phyloP scores from a whole-genome alignment of 1,140 invertebrate species.

The Zaprionus tsacasi region DNA sequence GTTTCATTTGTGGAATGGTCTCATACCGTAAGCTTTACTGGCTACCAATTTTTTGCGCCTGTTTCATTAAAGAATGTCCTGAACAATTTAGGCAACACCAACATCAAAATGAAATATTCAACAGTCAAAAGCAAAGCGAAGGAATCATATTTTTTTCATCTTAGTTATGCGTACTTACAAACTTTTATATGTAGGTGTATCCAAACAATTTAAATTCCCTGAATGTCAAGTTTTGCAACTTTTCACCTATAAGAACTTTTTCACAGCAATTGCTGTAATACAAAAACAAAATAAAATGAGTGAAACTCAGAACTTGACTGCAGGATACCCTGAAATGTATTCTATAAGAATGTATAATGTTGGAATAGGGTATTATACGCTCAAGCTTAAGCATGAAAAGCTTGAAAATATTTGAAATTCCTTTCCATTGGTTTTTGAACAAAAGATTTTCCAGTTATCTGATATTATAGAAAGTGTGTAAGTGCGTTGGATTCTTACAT shows the following conservation, averaged over 20 bases:
- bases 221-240: constrained; percentile 34
- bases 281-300: constrained; percentile 3
- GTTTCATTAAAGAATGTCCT: constrained; percentile 12
- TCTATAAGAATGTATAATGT: background rate
- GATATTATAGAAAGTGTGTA: background rate
- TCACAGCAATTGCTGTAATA: constrained; percentile 27
- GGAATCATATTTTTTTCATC: constrained; percentile 25
- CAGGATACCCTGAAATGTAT: background rate
- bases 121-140: constrained; percentile 20
- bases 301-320: background rate
- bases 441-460: background rate
- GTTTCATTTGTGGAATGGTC: too few relatives aligned
- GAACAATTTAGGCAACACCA: constrained; percentile 21
- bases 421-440: background rate
- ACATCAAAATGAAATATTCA: constrained; percentile 27
- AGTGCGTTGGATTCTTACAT: background rate
- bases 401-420: background rate
- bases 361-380: background rate
- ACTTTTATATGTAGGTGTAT: constrained; percentile 32
- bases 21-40: background rate
- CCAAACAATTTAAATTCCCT: constrained; percentile 38
- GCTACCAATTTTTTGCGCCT: constrained; percentile 7
- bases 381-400: background rate
- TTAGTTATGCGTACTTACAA: constrained; percentile 33
- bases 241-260: constrained; percentile 36